These are phyloP conservation scores for Toxonevra muliebris DNA, from an alignment of 2,888 invertebrate species.

Conservation along the genomic window DNA sequence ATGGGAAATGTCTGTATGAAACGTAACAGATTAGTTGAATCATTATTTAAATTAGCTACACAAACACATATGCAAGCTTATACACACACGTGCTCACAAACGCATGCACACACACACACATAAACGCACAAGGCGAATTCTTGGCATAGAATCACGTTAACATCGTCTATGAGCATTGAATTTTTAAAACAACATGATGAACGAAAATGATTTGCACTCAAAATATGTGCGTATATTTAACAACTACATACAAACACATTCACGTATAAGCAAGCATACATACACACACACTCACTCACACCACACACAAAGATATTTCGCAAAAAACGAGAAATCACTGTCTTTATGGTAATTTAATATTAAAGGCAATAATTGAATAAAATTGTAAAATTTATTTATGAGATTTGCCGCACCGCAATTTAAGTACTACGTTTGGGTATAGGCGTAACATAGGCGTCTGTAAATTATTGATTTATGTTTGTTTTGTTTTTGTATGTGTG, in stretches of 20 bases:
- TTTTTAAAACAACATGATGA: too few species aligned
- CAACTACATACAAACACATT: too few species aligned
- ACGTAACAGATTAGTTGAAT: conserved; percentile 9
- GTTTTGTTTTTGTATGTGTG: not conserved
- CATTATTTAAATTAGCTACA: conserved; percentile 25
- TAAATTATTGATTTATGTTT: not conserved
- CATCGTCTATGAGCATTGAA: too few species aligned
- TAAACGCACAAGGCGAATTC: not conserved
- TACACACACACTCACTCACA: not conserved
- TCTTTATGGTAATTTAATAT: conserved; percentile 14
- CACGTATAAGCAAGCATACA: not conserved
- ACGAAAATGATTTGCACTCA: too few species aligned
- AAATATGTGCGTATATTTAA: too few species aligned
- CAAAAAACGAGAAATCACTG: not conserved
- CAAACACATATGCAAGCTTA: not conserved
- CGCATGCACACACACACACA: not conserved
- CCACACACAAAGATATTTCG: too few species aligned
- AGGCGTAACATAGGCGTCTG: not conserved
- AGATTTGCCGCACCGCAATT: not conserved
- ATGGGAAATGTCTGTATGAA: conserved; percentile 1
- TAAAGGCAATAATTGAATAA: conserved; percentile 11
- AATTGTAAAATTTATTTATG: conserved; percentile 1
- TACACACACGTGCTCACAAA: conserved; percentile 7
- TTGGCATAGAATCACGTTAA: too few species aligned
- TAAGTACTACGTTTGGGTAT: not conserved